Base-by-base conservation (phyloP, 2,797 vertebrate genomes). In the Sebastes hubbsi region DNA sequence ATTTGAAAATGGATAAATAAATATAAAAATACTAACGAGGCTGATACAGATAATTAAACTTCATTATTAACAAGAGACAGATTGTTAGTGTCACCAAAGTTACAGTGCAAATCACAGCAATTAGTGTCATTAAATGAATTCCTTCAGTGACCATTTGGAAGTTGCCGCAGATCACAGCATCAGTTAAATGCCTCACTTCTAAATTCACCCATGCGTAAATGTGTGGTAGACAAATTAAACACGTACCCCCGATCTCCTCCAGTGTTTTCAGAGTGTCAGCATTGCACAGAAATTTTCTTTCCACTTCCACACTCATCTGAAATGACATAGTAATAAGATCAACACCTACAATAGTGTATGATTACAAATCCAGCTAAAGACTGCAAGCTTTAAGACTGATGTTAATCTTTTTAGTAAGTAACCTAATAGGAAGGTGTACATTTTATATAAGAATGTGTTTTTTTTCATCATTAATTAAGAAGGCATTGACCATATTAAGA, bases 291-390 rank as follows among this genome's bases (percentile, higher is more conserved):
- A 97, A 97, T 75, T 97, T 96, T 73, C 95, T 95, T 89, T 97
- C 96, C 87, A 97, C 95, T 86, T 97, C 96, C 54, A 97, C 92
- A 67, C 87, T 93, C 95, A 97, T 93, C 94, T 94, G 83, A 86
- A 92, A 93, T 32, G 7, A 88, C 60, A 90, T 0, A 74, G 42
- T 46, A 46, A 5, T 55, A 54, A 82, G 46, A 85, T 73, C 36
- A 78, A 52, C 24, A 73, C 22, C 27, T 22, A 49, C 27, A 56
- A 13, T 12, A 46, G 3, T 38, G 20, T 9, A 3, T 27, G 55
- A 62, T 24, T 66, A 20, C 30, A 58, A 67, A 77, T 22, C 12
- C 18, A 56, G 14, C 30, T 22, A 58, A 59, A 58, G 2, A 34
- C 6, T 8, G 11, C 36, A 46, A 65, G 34, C 5, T 60, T 62